Base-by-base conservation (phyloP, 2,888 invertebrate genomes). In the Eupithecia inturbata region DNA sequence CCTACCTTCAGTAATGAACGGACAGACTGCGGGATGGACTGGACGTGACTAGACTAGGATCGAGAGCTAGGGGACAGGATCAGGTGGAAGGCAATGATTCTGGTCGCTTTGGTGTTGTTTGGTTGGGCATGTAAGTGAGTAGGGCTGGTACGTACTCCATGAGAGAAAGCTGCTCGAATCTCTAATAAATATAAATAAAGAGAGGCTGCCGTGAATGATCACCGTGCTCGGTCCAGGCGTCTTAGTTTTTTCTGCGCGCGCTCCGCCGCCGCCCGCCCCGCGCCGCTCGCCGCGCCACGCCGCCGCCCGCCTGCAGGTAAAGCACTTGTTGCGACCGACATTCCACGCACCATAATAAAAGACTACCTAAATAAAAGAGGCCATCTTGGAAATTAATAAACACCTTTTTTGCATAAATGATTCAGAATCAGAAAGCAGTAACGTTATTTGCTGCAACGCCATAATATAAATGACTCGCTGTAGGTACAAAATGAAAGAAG, bases 321-420 rank as follows among this genome's bases (percentile, higher is more conserved):
- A 36, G 39, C 72, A 57, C 72, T 63, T 67, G 69, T 39, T 19
- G n/a, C 66, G 69, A 1, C 67, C 68, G 66, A 67, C 74, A 72
- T 74, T 72, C 68, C 70, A 67, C 72, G 72, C 68, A 74, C 68
- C 70, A 64, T 53, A 74, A 79, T 70, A n/a, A n/a, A n/a, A n/a
- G n/a, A n/a, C 45, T 45, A 45, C 45, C 68, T 14, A 22, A 67
- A 73, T 70, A 63, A 67, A 63, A 45, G 70, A 31, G 19, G 16
- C 67, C 73, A 62, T 60, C 60, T 33, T 60, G 69, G 22, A 69
- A 69, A 62, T 19, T 41, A 0, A 41, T 41, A 41, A 41, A 5
- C 10, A 16, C 0, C 41, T 14, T 41, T 41, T 41, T 41, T 45
- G 45, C 45, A 45, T 45, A 7, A 7, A 45, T 45, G 45, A 45